Evolutionary conservation across 1,140 invertebrate genomes (phyloP).

Genomic region (Kradibia gibbosae): DNA sequence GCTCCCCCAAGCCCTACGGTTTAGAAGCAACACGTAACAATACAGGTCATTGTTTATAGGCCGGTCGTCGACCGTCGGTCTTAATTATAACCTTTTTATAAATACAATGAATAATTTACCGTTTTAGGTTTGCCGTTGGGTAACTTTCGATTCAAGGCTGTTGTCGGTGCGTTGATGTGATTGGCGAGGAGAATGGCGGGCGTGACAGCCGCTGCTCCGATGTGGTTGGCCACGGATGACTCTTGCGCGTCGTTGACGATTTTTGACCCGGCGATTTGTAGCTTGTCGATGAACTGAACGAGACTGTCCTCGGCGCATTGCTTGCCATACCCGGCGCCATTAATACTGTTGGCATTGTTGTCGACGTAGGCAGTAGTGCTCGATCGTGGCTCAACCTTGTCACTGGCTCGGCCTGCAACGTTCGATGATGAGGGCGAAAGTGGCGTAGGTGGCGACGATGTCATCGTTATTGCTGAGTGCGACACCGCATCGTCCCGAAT

Average conservation of each 20-base stretch:
- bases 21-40: not conserved
- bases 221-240: constrained; percentile 38
- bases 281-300: constrained; percentile 64
- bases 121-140: constrained; percentile 63
- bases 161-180: constrained; percentile 60
- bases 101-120: constrained; percentile 47
- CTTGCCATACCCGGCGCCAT: constrained; percentile 57
- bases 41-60: not conserved
- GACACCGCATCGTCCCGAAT: constrained; percentile 65
- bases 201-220: constrained; percentile 49
- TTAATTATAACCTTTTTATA: too few relatives aligned
- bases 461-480: constrained; percentile 53
- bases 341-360: constrained; percentile 71
- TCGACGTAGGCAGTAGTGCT: constrained; percentile 71
- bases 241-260: constrained; percentile 56
- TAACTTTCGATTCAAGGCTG: constrained; percentile 57
- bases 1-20: constrained; percentile 31
- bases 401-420: constrained; percentile 64
- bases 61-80: too few relatives aligned
- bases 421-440: constrained; percentile 61
- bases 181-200: constrained; percentile 62
- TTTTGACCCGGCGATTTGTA: constrained; percentile 64
- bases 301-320: constrained; percentile 58
- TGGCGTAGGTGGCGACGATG: constrained; percentile 60
- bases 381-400: constrained; percentile 65